A percentile compares a stretch with the other conserved stretches of the same genome.
phyloP scores from a whole-genome alignment of 2,797 vertebrate genomes.

The Mormyrus proboscirostris region DNA sequence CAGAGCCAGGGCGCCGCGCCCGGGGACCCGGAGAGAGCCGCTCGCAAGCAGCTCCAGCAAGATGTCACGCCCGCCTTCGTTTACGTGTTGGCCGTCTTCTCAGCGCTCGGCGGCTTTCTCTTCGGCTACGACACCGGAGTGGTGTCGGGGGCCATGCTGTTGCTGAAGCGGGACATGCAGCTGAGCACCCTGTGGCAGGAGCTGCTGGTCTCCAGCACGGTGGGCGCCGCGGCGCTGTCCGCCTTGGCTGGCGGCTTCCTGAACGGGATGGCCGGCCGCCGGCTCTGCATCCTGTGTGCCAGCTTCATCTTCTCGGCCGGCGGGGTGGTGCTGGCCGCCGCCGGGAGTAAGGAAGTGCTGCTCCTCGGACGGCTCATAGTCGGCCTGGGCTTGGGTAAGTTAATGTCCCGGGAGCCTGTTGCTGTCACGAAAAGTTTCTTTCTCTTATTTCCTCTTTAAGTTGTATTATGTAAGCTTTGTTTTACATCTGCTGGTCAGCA shows the following conservation, averaged over 20 bases:
- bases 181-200: slow-evolving; percentile 90
- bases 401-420: background rate
- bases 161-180: slow-evolving; percentile 80
- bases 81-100: slow-evolving; percentile 81
- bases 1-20: slow-evolving; percentile 61
- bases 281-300: slow-evolving; percentile 83
- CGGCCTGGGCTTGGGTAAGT: slow-evolving; percentile 90
- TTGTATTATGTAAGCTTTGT: background rate
- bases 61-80: slow-evolving; percentile 85
- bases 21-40: slow-evolving; percentile 84
- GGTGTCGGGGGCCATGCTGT: slow-evolving; percentile 90
- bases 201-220: slow-evolving; percentile 83
- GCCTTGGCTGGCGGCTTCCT: slow-evolving; percentile 82
- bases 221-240: slow-evolving; percentile 82
- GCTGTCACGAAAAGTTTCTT: background rate
- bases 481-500: background rate
- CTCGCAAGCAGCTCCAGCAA: slow-evolving; percentile 88
- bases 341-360: slow-evolving; percentile 77
- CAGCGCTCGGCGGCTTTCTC: slow-evolving; percentile 89
- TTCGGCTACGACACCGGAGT: slow-evolving; percentile 96
- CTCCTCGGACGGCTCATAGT: slow-evolving; percentile 81
- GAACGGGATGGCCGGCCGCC: slow-evolving; percentile 81
- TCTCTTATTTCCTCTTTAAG: too few relatives aligned
- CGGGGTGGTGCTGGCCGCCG: slow-evolving; percentile 74
- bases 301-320: slow-evolving; percentile 79